These are phyloP conservation scores for Scotopteryx bipunctaria DNA, from an alignment of 2,888 invertebrate genomes.

Conservation along the genomic window DNA sequence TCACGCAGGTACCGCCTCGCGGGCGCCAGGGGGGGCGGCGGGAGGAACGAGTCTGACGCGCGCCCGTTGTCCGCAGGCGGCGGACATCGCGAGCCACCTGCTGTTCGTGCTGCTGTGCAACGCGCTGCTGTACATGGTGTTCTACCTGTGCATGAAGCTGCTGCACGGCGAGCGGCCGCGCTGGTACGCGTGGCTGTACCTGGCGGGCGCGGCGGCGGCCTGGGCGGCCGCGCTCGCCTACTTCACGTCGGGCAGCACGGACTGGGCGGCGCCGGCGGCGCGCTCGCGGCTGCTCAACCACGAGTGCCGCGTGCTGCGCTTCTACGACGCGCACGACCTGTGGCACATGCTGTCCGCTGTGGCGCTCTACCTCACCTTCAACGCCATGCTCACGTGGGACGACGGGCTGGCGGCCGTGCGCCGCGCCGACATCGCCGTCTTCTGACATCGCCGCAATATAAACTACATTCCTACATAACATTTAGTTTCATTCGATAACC, in stretches of 20 bases:
- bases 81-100: slow-evolving; percentile 92
- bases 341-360: slow-evolving; percentile 95
- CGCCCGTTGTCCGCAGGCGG: too few relatives aligned
- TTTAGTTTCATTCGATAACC: too few relatives aligned
- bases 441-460: slow-evolving; percentile 69
- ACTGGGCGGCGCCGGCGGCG: slow-evolving; percentile 85
- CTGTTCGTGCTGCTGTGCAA: slow-evolving; percentile 92
- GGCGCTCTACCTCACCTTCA: slow-evolving; percentile 92
- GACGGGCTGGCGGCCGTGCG: slow-evolving; percentile 90
- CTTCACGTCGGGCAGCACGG: slow-evolving; percentile 50
- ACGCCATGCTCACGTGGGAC: slow-evolving; percentile 91
- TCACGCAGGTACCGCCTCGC: slow-evolving; percentile 58
- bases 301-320: slow-evolving; percentile 75
- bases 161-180: slow-evolving; percentile 85
- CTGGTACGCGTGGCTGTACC: slow-evolving; percentile 85
- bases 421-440: slow-evolving; percentile 90
- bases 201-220: slow-evolving; percentile 84
- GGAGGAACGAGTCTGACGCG: too few relatives aligned
- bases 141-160: slow-evolving; percentile 94
- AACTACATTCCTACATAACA: background rate
- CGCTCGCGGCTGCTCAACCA: slow-evolving; percentile 84
- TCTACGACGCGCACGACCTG: slow-evolving; percentile 94
- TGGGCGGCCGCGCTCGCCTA: slow-evolving; percentile 88
- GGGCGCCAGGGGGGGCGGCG: too few relatives aligned
- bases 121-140: slow-evolving; percentile 90